Base-by-base conservation (phyloP, 2,888 invertebrate species). In the Cetonia aurata region DNA sequence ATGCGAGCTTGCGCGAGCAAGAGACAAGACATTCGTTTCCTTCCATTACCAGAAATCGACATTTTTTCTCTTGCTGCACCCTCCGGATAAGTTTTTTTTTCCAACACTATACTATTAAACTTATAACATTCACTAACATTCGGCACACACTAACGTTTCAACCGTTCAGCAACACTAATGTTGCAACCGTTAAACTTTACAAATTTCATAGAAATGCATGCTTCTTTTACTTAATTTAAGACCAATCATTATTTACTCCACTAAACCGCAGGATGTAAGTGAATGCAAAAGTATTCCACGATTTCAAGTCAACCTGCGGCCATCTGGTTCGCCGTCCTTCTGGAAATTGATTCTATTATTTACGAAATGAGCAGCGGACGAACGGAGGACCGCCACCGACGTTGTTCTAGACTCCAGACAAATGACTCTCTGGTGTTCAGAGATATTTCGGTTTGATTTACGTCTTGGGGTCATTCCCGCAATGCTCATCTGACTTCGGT, bases 341-440 rank as follows among this genome's bases (percentile, higher is more conserved):
- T 74, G 78, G 79, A 79, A 78, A 79, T 79, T 79, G 77, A 75
- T 74, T 74, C 77, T 77, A 78, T 79, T 78, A 79, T 78, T 79
- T 77, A 77, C 75, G 72, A 72, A 70, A 62, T 65, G 55, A 56
- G 42, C 42, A 74, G 75, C 71, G 31, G 60, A 60, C 17, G 31
- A 60, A 48, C 46, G 33, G 15, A 48, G 60, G 31, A 19, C 33
- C 60, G 25, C 31, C 60, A 31, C 31, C 60, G 48, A 76, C 73
- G 75, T 76, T 73, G 73, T 72, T 72, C 70, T 67, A 75, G 25
- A 78, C 78, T 72, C 70, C 66, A 75, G 25, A 78, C 78, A 79
- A 78, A 79, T 78, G 75, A 73, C 72, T 74, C 71, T 59, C 60
- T 48, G 60, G 60, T 60, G 31, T 60, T 60, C 60, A 46, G 25